Conservation (phyloP, 2,888 invertebrate genomes). For the Cecidostiba fungosa region DNA sequence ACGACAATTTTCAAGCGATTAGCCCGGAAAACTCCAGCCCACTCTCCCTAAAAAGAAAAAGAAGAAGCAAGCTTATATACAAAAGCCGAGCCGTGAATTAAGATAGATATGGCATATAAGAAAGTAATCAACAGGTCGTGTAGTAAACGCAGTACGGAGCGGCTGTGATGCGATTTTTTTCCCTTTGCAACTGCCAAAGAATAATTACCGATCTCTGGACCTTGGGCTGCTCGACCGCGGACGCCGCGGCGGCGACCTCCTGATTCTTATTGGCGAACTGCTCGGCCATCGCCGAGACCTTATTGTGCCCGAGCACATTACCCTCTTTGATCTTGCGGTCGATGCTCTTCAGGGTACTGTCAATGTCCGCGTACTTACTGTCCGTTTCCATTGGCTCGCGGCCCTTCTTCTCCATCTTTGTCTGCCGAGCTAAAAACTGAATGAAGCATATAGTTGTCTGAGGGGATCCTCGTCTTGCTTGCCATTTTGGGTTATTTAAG, state of each 20-base stretch:
- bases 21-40: slow-evolving; percentile 1
- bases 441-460: slow-evolving; percentile 77
- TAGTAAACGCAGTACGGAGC: slow-evolving; percentile 64
- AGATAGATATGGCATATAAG: background rate
- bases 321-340: slow-evolving; percentile 91
- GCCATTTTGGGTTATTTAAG: background rate
- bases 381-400: slow-evolving; percentile 83
- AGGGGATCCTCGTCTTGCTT: slow-evolving; percentile 55
- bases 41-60: slow-evolving; percentile 21
- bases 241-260: slow-evolving; percentile 47
- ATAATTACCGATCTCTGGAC: slow-evolving; percentile 83
- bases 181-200: slow-evolving; percentile 63
- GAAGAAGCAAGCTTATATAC: slow-evolving; percentile 24
- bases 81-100: background rate
- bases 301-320: slow-evolving; percentile 86
- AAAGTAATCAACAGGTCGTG: slow-evolving; percentile 49
- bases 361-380: slow-evolving; percentile 87
- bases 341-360: slow-evolving; percentile 86
- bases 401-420: slow-evolving; percentile 86
- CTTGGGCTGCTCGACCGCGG: slow-evolving; percentile 79
- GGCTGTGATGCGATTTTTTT: slow-evolving; percentile 63
- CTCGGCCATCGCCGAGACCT: slow-evolving; percentile 94
- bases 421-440: slow-evolving; percentile 85
- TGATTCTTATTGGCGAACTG: slow-evolving; percentile 83
- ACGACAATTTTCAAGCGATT: slow-evolving; percentile 8